These are phyloP conservation scores for Magallana gigas DNA, from an alignment of 1,140 invertebrate species.

Conservation along the genomic window DNA sequence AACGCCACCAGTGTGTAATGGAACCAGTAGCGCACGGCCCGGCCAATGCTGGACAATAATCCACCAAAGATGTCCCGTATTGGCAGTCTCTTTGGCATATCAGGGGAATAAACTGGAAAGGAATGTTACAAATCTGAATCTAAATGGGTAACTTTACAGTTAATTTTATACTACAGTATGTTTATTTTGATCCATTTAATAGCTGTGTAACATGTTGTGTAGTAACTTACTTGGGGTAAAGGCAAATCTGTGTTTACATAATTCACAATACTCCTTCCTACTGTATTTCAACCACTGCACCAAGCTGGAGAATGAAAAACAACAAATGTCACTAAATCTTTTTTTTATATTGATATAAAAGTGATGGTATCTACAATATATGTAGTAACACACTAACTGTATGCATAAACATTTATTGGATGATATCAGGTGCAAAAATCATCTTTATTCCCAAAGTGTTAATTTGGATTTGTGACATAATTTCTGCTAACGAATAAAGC, in stretches of 20 bases:
- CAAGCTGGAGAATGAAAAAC: constrained; percentile 76
- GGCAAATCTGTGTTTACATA: constrained; percentile 98
- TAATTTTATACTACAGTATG: not conserved
- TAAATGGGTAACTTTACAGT: no score
- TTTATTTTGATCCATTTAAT: not conserved
- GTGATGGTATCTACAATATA: no score
- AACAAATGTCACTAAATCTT: not conserved
- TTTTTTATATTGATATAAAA: no score
- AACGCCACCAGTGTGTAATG: constrained; percentile 97
- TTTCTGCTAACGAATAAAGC: no score
- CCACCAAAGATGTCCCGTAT: constrained; percentile 93
- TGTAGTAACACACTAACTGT: no score
- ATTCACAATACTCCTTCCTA: constrained; percentile 98
- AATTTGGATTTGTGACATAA: no score
- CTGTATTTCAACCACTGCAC: constrained; percentile 90
- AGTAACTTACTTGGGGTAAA: constrained; percentile 92
- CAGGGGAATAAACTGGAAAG: constrained; percentile 92
- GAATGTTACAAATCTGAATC: constrained; percentile 7
- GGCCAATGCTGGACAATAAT: constrained; percentile 91
- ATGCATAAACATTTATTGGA: no score
- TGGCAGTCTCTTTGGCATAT: constrained; percentile 98
- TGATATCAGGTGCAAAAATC: no score
- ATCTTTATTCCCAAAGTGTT: no score
- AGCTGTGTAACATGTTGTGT: not conserved
- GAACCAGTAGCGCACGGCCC: constrained; percentile 96